Evolutionary conservation across 2,797 vertebrate species (phyloP).

Genomic region (Liasis olivaceus): DNA sequence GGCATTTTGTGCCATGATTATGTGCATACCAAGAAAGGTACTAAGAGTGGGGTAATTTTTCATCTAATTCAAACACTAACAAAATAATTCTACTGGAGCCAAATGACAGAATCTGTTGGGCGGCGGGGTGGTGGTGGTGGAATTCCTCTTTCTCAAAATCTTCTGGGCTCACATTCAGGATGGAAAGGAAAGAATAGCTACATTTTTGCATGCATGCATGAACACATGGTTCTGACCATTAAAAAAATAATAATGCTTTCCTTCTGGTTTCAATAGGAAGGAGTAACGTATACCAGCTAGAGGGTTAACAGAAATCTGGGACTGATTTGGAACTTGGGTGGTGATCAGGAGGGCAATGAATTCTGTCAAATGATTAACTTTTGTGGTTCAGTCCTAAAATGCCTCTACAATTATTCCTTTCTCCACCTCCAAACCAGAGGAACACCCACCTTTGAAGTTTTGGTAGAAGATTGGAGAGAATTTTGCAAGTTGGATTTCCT

Average conservation of each 20-base stretch:
- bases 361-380: neutral
- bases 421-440: neutral
- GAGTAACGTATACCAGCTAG: neutral
- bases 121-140: neutral
- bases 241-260: neutral
- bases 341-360: neutral
- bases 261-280: neutral
- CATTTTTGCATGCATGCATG: neutral
- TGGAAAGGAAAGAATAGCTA: neutral
- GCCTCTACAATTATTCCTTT: neutral
- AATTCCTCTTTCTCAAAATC: neutral
- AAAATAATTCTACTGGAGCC: neutral
- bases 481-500: neutral
- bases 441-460: neutral
- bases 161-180: neutral
- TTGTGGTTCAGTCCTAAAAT: neutral
- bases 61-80: neutral
- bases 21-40: neutral
- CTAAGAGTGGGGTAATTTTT: neutral
- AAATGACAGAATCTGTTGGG: neutral
- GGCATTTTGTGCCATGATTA: neutral
- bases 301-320: neutral
- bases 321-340: neutral
- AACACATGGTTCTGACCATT: neutral
- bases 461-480: neutral